Evolutionary conservation across 2,113 vertebrate species (phyloP), one percentile per base, ranked within the genome.

Genomic region (Ranitomeya variabilis): DNA sequence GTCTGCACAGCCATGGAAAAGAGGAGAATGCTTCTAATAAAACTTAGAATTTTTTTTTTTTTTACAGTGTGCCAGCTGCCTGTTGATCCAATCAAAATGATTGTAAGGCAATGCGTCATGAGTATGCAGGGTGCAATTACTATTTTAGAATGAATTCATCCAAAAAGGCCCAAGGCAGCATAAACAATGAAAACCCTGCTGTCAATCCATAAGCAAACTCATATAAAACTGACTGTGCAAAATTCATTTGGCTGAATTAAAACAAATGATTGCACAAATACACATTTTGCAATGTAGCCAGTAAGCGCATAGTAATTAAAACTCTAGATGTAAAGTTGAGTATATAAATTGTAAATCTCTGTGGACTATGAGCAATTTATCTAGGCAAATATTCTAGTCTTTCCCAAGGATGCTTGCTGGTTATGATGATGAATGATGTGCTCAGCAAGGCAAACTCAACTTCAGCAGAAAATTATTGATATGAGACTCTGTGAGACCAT

Each of bases 381-480:
- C 37, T 18, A 59, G 77, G 67, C 45, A 71, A 69, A 81, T 45
- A 62, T 67, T 45, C 21, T 55, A 55, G 59, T 64, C 59, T 66
- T 80, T 87, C 86, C 54, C 77, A 87, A 87, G 64, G 60, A 78
- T 87, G 45, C 85, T 86, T 54, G 59, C 60, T 87, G 76, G 86
- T 71, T 87, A 79, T 80, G 77, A 87, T 87, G 86, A 87, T 87
- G 77, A 80, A 87, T 80, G 77, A 87, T 87, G 52, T 80, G 51
- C 51, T 66, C 76, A 80, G 76, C 13, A 80, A 79, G 26, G 59
- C 37, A 87, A 87, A 71, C n/a, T 67, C 64, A 87, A 80, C 78
- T 87, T 87, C 86, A 80, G 86, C 86, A 87, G 86, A 80, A 87
- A 87, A 87, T 80, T 87, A 87, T 87, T 87, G 86, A 81, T 80